Conservation (phyloP, 2,888 invertebrate species). For the Phyto melanocephala region DNA sequence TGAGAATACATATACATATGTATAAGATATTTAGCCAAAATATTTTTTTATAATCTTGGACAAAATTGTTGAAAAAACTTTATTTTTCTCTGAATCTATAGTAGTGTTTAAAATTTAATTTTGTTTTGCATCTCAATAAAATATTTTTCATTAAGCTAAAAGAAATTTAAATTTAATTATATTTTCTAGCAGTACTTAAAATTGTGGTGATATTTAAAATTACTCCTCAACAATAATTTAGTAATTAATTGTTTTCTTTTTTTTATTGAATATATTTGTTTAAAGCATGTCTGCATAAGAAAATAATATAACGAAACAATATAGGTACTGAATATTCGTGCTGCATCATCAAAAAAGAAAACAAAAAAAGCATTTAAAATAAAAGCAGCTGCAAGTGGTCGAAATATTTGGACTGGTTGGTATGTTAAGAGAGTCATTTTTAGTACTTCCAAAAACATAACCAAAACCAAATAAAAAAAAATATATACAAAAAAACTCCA, state of each 20-base stretch:
- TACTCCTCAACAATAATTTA: background rate
- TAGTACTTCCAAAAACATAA: conserved; percentile 7
- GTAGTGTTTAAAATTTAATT: no score
- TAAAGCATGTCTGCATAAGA: conserved; percentile 25
- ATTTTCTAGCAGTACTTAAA: no score
- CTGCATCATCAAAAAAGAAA: conserved; percentile 43
- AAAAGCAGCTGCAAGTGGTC: conserved; percentile 53
- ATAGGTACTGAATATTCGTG: conserved; percentile 44
- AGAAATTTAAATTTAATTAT: no score
- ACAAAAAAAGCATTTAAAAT: conserved; percentile 24
- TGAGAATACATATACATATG: no score
- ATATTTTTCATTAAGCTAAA: no score
- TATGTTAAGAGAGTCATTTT: conserved; percentile 49
- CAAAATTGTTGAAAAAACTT: no score
- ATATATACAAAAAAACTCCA: background rate
- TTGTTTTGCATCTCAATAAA: no score
- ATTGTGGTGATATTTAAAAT: background rate
- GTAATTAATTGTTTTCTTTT: background rate
- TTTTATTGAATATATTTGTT: background rate
- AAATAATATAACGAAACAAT: background rate
- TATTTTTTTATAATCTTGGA: no score
- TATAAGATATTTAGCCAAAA: no score
- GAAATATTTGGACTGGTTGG: conserved; percentile 36
- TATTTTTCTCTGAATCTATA: no score
- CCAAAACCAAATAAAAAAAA: background rate